Conservation (phyloP, 2,113 vertebrate species). For the Oncorhynchus mykiss region DNA sequence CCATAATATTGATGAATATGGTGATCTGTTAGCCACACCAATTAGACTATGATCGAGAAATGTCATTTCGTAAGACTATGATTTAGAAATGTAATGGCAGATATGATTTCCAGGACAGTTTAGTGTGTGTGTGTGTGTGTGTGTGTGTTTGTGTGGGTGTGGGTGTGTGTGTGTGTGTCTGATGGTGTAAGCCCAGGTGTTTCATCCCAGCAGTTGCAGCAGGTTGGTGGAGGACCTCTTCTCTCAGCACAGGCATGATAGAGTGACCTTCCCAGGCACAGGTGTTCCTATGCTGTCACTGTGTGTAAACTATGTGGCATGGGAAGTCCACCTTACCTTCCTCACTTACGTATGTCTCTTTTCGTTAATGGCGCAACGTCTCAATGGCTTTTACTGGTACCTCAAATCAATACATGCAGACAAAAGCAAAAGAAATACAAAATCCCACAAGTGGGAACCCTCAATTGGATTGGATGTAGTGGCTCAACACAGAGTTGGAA, state of each 20-base stretch:
- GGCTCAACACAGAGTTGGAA: background rate
- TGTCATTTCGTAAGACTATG: too few species aligned
- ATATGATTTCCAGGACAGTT: constrained; percentile 20
- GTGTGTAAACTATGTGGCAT: too few species aligned
- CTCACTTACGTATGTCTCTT: too few species aligned
- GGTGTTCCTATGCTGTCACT: too few species aligned
- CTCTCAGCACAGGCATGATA: too few species aligned
- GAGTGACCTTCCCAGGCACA: too few species aligned
- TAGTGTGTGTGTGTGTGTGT: background rate
- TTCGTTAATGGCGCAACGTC: too few species aligned
- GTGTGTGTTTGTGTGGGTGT: background rate
- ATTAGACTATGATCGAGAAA: constrained; percentile 24
- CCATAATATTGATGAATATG: too few species aligned
- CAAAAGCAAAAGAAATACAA: too few species aligned
- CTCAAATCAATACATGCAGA: too few species aligned
- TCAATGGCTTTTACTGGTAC: too few species aligned
- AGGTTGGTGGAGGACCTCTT: background rate
- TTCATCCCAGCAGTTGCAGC: background rate
- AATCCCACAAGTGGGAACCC: background rate
- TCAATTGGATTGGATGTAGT: background rate
- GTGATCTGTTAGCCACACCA: constrained; percentile 16
- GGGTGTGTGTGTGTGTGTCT: background rate
- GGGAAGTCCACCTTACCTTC: too few species aligned
- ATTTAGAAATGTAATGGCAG: background rate
- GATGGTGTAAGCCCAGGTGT: background rate